Evolutionary conservation across 2,888 invertebrate species (phyloP), one percentile per base, ranked within the genome.

Genomic region (Girardia tigrina): DNA sequence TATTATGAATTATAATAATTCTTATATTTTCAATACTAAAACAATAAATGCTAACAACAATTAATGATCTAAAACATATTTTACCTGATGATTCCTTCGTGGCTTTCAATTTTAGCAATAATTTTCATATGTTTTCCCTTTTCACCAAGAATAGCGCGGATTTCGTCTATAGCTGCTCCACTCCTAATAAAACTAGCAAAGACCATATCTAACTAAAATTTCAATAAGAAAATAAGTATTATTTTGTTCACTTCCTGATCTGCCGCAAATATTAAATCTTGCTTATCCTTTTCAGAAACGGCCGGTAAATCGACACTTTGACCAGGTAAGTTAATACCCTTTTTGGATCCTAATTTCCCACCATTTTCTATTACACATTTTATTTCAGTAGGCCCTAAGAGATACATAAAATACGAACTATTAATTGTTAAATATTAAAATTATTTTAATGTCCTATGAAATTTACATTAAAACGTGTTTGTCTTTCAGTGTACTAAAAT

Each of bases 61-160:
- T n/a, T n/a, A n/a, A n/a, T n/a, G n/a, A n/a, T n/a, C n/a, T n/a
- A n/a, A n/a, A n/a, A n/a, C n/a, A n/a, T n/a, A n/a, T n/a, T n/a
- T 12, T 8, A 56, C 56, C 81, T 81, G 78, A 81, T 80, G 8
- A 85, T 83, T 73, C 95, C 98, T 86, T 95, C 94, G 83, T 95
- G 94, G 85, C 97, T 97, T 86, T 99, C 98, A 81, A 99, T 94
- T 86, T 99, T 99, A 77, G 97, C 91, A 81, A 99, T 94, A 81
- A 99, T 90, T 85, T 91, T 88, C 79, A 99, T 97, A 81, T 91
- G 89, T 84, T 90, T 91, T 42, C 94, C 94, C 82, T 90, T 79
- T 77, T 82, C 83, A 79, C 87, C 94, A 75, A 95, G 87, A 80
- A 94, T 89, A 75, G 86, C 85, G 77, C 94, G 89, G 81, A 98